A percentile compares a stretch with the other conserved stretches of the same genome.
phyloP scores from a whole-genome alignment of 92 coral and sea anemone genomes.

The Epizoanthus rinbou region DNA sequence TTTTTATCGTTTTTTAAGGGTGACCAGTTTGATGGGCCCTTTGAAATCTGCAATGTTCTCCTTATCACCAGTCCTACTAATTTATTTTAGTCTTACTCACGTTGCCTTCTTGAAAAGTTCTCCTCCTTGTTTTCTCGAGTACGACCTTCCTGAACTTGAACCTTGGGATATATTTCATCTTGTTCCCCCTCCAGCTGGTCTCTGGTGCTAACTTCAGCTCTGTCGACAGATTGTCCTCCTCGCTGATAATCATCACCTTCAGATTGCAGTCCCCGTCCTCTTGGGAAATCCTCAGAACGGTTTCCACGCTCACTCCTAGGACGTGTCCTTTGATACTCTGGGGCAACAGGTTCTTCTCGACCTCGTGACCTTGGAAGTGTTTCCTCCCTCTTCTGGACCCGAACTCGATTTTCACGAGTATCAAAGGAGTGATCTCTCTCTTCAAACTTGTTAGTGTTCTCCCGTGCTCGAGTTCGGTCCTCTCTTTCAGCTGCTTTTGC shows the following conservation, averaged over 20 bases:
- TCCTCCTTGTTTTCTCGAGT: slow-evolving; percentile 52
- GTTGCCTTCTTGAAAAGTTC: slow-evolving; percentile 7
- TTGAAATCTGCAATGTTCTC: background rate
- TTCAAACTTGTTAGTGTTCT: background rate
- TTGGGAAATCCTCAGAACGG: slow-evolving; percentile 38
- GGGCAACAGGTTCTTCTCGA: slow-evolving; percentile 15
- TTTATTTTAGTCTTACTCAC: slow-evolving; percentile 8
- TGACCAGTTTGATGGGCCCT: background rate
- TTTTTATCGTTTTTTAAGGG: no score
- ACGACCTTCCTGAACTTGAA: slow-evolving; percentile 51
- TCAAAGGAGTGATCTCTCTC: slow-evolving; percentile 23
- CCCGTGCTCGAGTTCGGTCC: slow-evolving; percentile 1
- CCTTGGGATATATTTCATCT: slow-evolving; percentile 56
- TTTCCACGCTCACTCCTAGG: slow-evolving; percentile 7
- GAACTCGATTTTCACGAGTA: slow-evolving; percentile 7
- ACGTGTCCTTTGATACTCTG: slow-evolving; percentile 31
- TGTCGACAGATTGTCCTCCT: slow-evolving; percentile 73
- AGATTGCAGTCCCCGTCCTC: slow-evolving; percentile 38
- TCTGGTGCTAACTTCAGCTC: slow-evolving; percentile 30
- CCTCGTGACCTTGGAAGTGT: background rate
- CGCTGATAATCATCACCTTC: slow-evolving; percentile 49
- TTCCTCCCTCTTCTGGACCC: slow-evolving; percentile 26
- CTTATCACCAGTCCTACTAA: background rate
- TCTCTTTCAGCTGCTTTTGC: slow-evolving; percentile 11
- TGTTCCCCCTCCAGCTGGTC: slow-evolving; percentile 63